A percentile compares a stretch with the other conserved stretches of the same genome.
These are phyloP conservation scores for Stenurella melanura DNA, from an alignment of 2,888 invertebrate species.

Conservation along the genomic window DNA sequence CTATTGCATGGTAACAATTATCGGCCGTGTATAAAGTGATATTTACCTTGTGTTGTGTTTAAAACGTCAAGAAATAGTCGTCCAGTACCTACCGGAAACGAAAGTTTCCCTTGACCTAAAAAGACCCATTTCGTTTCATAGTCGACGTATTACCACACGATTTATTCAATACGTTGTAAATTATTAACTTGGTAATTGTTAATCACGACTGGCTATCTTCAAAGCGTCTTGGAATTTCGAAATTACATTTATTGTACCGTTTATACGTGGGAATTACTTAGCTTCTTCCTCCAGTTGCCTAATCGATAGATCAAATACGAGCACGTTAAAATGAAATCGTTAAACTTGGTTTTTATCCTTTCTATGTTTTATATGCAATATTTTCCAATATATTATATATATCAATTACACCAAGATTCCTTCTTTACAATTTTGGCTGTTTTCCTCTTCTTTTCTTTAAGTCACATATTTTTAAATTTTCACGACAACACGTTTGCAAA, in stretches of 20 bases:
- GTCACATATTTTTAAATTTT: too few species aligned
- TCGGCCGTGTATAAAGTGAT: slow-evolving; percentile 9
- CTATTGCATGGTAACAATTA: background rate
- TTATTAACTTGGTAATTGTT: slow-evolving; percentile 38
- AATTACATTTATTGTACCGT: slow-evolving; percentile 15
- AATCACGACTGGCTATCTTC: slow-evolving; percentile 36
- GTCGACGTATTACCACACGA: slow-evolving; percentile 49
- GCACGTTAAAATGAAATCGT: too few species aligned
- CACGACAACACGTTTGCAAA: too few species aligned
- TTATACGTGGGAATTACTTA: slow-evolving; percentile 28
- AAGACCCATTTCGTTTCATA: slow-evolving; percentile 51
- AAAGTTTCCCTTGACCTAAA: slow-evolving; percentile 57
- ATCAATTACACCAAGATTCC: too few species aligned
- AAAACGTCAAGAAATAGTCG: slow-evolving; percentile 41
- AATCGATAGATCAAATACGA: slow-evolving; percentile 22
- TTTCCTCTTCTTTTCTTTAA: too few species aligned
- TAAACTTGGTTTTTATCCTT: too few species aligned
- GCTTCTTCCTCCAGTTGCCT: background rate
- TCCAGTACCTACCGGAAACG: slow-evolving; percentile 54
- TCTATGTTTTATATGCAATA: too few species aligned
- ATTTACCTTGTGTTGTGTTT: slow-evolving; percentile 40
- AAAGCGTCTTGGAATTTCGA: slow-evolving; percentile 27
- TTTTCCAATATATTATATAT: too few species aligned
- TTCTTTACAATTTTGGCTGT: too few species aligned
- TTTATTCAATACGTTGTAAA: slow-evolving; percentile 44